Base-by-base conservation (phyloP, 2,888 invertebrate genomes). In the Hirtodrosophila histrioides region DNA sequence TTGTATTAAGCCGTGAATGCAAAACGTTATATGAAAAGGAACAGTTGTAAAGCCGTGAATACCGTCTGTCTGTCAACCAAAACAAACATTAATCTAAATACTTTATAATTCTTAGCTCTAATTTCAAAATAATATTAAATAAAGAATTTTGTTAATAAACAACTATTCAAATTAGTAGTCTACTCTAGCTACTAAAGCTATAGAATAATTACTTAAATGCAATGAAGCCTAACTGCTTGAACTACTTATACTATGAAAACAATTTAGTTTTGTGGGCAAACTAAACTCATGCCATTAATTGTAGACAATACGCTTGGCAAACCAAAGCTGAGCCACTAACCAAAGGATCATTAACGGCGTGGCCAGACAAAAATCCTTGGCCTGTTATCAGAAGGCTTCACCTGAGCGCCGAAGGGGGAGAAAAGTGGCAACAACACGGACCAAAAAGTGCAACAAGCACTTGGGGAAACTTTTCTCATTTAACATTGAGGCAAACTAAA, bases 391-490 rank as follows among this genome's bases (percentile, higher is more conserved):
- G 60, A 50, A 53, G 54, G 69, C 71, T 82, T 82, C 54, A 87
- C 75, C 83, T 75, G 33, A 4, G 4, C 12, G 10, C 3, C 2
- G 11, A 37, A 37, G 50, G 54, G 51, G 31, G 35, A 54, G 8
- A 37, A 31, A 43, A 74, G 60, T 56, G 49, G 33, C 45, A 40
- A 35, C 51, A 53, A 46, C 60, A 67, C 61, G 53, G 76, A 50
- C 40, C 46, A 49, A 73, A 86, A 78, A 82, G 73, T 82, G 82
- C 88, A 82, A 88, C 82, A 83, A 87, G 88, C 86, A 78, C 83
- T 83, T 70, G 55, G 29, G 29, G 24, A 83, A 85, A 85, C 84
- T 85, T 85, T 85, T 88, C 85, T 85, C 85, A 85, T 85, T 88
- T 88, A 80, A 81, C 69, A 78, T 69, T 57, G 64, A 69, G 67